These are phyloP conservation scores for Sternotherus odoratus DNA, from an alignment of 2,797 vertebrate species.

Conservation along the genomic window DNA sequence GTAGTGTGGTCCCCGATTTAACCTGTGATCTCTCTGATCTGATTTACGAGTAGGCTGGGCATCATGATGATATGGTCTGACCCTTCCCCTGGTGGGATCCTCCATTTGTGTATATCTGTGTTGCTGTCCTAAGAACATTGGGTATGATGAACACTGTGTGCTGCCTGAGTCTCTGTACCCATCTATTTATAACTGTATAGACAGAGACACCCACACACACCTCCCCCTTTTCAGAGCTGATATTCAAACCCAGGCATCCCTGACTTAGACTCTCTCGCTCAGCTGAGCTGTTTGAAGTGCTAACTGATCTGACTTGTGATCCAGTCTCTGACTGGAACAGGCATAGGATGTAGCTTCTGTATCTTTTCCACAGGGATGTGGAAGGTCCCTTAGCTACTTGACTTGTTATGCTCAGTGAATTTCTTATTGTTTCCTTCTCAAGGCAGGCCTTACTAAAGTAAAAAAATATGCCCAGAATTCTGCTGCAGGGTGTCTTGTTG, in stretches of 20 bases:
- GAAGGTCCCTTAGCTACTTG: conserved; percentile 26
- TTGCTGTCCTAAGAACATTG: background rate
- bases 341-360: conserved; percentile 21
- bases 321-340: conserved; percentile 51
- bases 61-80: background rate
- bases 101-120: background rate
- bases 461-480: conserved; percentile 37
- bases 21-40: background rate
- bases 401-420: conserved; percentile 35
- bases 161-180: background rate
- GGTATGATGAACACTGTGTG: background rate
- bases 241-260: conserved; percentile 31
- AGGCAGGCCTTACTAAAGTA: background rate
- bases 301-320: conserved; percentile 66
- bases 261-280: conserved; percentile 58
- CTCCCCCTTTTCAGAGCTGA: conserved; percentile 18
- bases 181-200: background rate
- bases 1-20: background rate
- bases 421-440: conserved; percentile 31
- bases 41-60: background rate
- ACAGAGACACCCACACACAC: background rate
- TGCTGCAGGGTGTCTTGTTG: background rate
- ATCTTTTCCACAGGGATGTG: conserved; percentile 11
- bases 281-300: conserved; percentile 61
- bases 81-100: background rate